Evolutionary conservation across 2,113 vertebrate genomes (phyloP).

Genomic region (Cyprinodon brontotheroides): DNA sequence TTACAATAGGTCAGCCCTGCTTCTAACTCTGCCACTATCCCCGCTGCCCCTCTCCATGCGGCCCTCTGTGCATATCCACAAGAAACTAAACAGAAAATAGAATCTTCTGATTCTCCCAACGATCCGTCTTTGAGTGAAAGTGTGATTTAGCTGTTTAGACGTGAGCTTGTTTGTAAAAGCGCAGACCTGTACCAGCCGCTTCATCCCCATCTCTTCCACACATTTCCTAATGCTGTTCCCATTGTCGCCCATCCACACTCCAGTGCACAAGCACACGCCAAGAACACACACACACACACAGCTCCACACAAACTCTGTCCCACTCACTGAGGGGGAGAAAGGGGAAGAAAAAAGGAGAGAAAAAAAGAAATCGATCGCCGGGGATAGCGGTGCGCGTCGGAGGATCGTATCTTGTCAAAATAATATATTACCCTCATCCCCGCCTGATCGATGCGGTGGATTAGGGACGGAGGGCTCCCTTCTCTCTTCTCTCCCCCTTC

Average conservation of each 20-base stretch:
- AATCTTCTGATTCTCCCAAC: conserved; percentile 28
- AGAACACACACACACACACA: conserved; percentile 28
- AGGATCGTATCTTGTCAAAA: conserved; percentile 99
- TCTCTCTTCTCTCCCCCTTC: conserved; percentile 63
- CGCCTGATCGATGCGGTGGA: conserved; percentile 96
- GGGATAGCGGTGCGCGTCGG: conserved; percentile 89
- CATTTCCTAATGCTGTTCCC: conserved; percentile 78
- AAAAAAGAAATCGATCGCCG: conserved; percentile 89
- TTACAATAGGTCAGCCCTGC: conserved; percentile 77
- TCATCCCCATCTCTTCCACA: conserved; percentile 71
- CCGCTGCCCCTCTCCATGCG: conserved; percentile 9
- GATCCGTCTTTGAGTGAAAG: conserved; percentile 45
- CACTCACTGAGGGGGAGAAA: conserved; percentile 80
- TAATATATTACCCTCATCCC: conserved; percentile 99
- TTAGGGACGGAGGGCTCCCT: conserved; percentile 86
- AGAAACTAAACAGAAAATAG: conserved; percentile 25
- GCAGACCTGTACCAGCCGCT: conserved; percentile 58
- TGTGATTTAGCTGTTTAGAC: conserved; percentile 73
- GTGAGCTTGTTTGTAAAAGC: conserved; percentile 72
- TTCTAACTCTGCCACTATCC: conserved; percentile 52
- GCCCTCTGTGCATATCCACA: conserved; percentile 8
- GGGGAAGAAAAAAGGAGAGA: conserved; percentile 71
- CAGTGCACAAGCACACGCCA: conserved; percentile 63
- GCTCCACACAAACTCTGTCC: conserved; percentile 74
- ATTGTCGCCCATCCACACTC: conserved; percentile 76